Percentiles rank a stretch among this genome's conserved stretches.
phyloP scores from a whole-genome alignment of 2,113 vertebrate species.

The Boulengeromyrus knoepffleri region DNA sequence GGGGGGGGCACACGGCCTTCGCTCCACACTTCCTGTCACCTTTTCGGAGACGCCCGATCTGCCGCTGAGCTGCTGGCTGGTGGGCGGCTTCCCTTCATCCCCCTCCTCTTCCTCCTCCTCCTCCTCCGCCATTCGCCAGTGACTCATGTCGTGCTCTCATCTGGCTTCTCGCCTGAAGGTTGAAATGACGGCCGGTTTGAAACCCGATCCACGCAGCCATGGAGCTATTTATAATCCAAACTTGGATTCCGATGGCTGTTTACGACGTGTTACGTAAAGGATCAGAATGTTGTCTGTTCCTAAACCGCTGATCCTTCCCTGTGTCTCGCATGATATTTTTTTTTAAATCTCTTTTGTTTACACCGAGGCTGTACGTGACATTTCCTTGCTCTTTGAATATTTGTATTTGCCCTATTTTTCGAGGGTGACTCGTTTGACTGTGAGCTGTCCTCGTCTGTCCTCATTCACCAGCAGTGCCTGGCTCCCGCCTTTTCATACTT shows the following conservation, averaged over 20 bases:
- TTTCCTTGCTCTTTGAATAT: background rate
- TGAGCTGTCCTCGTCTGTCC: background rate
- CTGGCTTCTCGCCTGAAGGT: background rate
- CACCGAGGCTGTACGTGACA: background rate
- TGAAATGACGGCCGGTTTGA: constrained; percentile 8
- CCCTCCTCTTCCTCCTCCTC: background rate
- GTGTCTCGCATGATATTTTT: background rate
- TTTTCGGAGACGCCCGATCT: background rate
- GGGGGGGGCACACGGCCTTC: background rate
- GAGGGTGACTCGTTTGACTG: background rate
- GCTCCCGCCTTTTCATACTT: background rate
- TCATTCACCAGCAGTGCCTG: background rate
- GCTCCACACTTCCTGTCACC: background rate
- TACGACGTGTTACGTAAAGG: background rate
- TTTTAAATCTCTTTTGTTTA: background rate
- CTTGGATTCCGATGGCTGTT: constrained; percentile 1
- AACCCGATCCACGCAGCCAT: background rate
- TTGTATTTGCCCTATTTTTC: background rate
- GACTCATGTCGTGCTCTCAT: background rate
- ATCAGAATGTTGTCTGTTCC: background rate
- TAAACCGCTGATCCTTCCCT: background rate
- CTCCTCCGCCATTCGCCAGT: background rate
- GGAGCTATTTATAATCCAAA: constrained; percentile 7
- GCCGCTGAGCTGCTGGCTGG: background rate
- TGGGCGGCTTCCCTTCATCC: background rate